phyloP scores from a whole-genome alignment of 1,140 invertebrate genomes.

The Anastrepha ludens region DNA sequence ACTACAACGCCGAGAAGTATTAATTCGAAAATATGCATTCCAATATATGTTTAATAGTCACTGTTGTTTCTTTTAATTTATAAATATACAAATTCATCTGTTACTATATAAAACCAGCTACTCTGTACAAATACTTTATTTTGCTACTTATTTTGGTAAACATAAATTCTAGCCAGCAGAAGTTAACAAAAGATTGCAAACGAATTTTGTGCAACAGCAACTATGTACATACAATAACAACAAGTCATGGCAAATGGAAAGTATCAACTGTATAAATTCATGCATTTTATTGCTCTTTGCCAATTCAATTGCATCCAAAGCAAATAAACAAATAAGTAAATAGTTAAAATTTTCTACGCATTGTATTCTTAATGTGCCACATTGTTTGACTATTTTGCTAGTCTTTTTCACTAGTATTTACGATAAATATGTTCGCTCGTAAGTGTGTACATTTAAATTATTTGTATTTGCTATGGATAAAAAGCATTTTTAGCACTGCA shows the following conservation, averaged over 20 bases:
- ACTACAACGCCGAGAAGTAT: too few relatives aligned
- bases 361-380: not conserved
- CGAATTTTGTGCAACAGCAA: not conserved
- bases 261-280: not conserved
- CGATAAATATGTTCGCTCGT: not conserved
- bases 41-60: too few relatives aligned
- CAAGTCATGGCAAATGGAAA: not conserved
- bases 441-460: not conserved
- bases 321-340: constrained; percentile 1
- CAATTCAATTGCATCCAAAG: constrained; percentile 10
- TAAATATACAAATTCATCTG: too few relatives aligned
- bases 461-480: constrained; percentile 5
- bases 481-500: not conserved
- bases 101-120: too few relatives aligned
- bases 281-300: not conserved
- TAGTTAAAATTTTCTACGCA: not conserved
- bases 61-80: too few relatives aligned
- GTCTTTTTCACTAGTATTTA: not conserved
- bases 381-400: not conserved
- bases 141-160: not conserved
- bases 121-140: not conserved
- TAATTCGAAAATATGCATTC: too few relatives aligned
- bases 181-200: not conserved
- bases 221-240: not conserved
- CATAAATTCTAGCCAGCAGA: not conserved